Evolutionary conservation across 2,888 invertebrate genomes (phyloP).

Genomic region (Acanthosoma haemorrhoidale): DNA sequence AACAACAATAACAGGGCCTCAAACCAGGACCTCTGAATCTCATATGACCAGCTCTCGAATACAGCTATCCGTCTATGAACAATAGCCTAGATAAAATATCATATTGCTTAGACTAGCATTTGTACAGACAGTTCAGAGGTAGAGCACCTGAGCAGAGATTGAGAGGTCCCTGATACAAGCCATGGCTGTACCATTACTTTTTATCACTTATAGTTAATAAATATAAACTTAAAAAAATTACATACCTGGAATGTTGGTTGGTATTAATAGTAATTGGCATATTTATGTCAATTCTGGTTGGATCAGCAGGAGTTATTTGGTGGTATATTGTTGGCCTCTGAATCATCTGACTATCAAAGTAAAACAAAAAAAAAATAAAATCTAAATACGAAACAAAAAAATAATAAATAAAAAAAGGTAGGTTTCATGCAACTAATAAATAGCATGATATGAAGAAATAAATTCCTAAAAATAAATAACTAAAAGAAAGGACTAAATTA

Average conservation of each 20-base stretch:
- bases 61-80: too few relatives aligned
- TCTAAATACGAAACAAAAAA: background rate
- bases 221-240: background rate
- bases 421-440: background rate
- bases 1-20: too few relatives aligned
- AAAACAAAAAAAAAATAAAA: slow-evolving; percentile 6
- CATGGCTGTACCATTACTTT: too few relatives aligned
- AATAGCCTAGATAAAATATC: too few relatives aligned
- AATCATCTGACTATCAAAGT: slow-evolving; percentile 35
- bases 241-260: slow-evolving; percentile 37
- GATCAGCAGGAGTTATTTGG: slow-evolving; percentile 41
- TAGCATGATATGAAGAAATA: background rate
- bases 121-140: too few relatives aligned
- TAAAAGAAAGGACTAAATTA: background rate
- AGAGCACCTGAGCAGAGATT: too few relatives aligned
- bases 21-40: too few relatives aligned
- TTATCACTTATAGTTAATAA: background rate
- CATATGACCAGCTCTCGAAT: too few relatives aligned
- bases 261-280: slow-evolving; percentile 35
- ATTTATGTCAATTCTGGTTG: slow-evolving; percentile 40
- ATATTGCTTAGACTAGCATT: too few relatives aligned
- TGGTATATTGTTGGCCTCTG: slow-evolving; percentile 40
- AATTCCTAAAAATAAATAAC: background rate
- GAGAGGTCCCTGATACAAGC: too few relatives aligned
- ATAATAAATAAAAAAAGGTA: background rate